Conservation (phyloP, 1,140 invertebrate genomes). For the Brachionus angularis region DNA sequence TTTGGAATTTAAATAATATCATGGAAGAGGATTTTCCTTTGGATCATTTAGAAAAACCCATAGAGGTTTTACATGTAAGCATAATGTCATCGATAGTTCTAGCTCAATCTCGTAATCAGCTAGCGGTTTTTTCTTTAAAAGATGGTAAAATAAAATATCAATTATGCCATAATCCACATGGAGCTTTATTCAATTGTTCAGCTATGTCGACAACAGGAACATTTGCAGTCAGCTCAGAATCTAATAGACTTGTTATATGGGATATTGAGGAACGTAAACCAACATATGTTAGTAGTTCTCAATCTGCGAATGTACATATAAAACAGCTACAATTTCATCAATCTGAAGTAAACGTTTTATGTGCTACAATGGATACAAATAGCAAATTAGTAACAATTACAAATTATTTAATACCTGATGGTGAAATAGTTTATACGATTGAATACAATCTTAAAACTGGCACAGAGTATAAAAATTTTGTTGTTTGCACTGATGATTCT, state of each 20-base stretch:
- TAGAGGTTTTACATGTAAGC: constrained; percentile 71
- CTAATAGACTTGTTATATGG: constrained; percentile 39
- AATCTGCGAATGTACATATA: not conserved
- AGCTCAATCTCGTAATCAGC: constrained; percentile 31
- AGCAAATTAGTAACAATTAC: constrained; percentile 49
- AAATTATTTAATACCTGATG: constrained; percentile 58
- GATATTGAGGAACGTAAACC: constrained; percentile 18
- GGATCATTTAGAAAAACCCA: constrained; percentile 87
- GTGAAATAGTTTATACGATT: constrained; percentile 72
- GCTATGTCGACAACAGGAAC: constrained; percentile 36
- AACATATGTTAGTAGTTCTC: constrained; percentile 18
- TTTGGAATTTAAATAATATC: constrained; percentile 99
- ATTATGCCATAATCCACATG: constrained; percentile 23
- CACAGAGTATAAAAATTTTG: constrained; percentile 59
- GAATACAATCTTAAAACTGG: constrained; percentile 63
- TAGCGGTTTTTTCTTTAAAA: constrained; percentile 30
- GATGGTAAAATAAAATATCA: constrained; percentile 17
- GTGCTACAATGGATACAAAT: constrained; percentile 32
- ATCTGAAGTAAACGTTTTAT: not conserved
- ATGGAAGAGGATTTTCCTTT: constrained; percentile 94
- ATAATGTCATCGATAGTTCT: constrained; percentile 37
- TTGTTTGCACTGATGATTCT: constrained; percentile 74
- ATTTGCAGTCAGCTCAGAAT: constrained; percentile 29
- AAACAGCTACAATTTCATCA: constrained; percentile 29
- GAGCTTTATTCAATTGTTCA: constrained; percentile 17